phyloP scores from a whole-genome alignment of 2,113 vertebrate species.

The Poicephalus gulielmi region DNA sequence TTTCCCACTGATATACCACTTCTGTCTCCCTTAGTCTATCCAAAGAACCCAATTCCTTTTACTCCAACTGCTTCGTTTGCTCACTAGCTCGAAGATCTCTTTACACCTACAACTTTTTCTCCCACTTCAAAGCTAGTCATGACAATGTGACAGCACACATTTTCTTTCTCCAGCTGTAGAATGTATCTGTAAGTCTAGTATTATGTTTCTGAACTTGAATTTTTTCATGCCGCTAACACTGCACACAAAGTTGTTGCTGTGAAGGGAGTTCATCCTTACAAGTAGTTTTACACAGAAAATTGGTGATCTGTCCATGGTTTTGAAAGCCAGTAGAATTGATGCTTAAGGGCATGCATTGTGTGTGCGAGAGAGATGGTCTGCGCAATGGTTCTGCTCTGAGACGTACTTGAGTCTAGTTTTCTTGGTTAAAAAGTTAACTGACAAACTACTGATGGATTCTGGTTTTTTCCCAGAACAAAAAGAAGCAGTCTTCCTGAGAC shows the following conservation, averaged over 20 bases:
- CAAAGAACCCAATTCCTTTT: background rate
- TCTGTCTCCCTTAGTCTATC: background rate
- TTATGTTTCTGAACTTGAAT: background rate
- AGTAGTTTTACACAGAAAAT: background rate
- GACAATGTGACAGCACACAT: background rate
- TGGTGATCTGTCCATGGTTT: background rate
- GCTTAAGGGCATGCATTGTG: background rate
- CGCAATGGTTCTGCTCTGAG: background rate
- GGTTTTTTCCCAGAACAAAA: background rate
- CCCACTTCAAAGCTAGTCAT: background rate
- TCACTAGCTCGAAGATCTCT: background rate
- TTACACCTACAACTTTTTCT: slow-evolving; percentile 12
- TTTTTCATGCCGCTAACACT: background rate
- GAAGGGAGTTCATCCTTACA: background rate
- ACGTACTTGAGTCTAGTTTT: background rate
- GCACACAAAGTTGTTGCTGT: background rate
- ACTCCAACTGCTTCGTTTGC: background rate
- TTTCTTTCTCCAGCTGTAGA: slow-evolving; percentile 3
- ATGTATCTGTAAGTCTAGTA: background rate
- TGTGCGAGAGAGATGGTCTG: background rate
- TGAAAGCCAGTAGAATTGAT: background rate
- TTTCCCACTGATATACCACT: background rate
- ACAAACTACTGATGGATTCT: background rate
- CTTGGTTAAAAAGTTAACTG: background rate
- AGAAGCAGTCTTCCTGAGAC: background rate